Base-by-base conservation (phyloP, 2,888 invertebrate genomes). In the Encarsia formosa region DNA sequence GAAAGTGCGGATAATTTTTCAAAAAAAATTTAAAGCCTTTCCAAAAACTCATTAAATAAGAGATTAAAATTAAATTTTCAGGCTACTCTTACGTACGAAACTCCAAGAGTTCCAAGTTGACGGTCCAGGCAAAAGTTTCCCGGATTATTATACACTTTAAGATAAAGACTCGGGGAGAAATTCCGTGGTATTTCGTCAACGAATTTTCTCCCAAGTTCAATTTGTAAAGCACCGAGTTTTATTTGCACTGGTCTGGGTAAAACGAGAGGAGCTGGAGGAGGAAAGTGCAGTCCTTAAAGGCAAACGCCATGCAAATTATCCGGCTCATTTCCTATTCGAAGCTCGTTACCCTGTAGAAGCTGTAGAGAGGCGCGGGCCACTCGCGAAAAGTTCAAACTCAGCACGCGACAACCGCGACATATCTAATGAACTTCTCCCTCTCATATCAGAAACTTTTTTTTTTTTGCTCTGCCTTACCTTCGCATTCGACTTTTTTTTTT, bases 271-370 rank as follows among this genome's bases (percentile, higher is more conserved):
- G 26, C 20, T 18, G 13, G 32, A 20, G 16, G 38, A 8, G 19
- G 35, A 49, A 31, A 19, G 16, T n/a, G n/a, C 37, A 42, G 41
- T 48, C 37, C 60, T 57, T 57, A 48, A 57, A 57, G 54, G 51
- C 56, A 46, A 49, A 54, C 55, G 57, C 60, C 48, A 59, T 62
- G 62, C 59, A 61, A 62, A 62, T 62, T 61, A 56, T 58, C 50
- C 55, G 54, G 47, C 58, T 60, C 54, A 57, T 61, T 62, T 57
- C 49, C 59, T 61, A 61, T 60, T 59, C 58, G 58, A 56, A 58
- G 54, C 58, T 59, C 59, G 60, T 62, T 60, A 59, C 49, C 45
- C 55, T 51, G 31, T 56, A 54, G 26, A 26, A 26, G 11, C 8
- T 5, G 26, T 5, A 54, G 49, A 51, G 50, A 45, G 22, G 22